A percentile compares a stretch with the other conserved stretches of the same genome.
Conservation (phyloP, 92 coral and sea anemone genomes). For the Phenganax marumi region DNA sequence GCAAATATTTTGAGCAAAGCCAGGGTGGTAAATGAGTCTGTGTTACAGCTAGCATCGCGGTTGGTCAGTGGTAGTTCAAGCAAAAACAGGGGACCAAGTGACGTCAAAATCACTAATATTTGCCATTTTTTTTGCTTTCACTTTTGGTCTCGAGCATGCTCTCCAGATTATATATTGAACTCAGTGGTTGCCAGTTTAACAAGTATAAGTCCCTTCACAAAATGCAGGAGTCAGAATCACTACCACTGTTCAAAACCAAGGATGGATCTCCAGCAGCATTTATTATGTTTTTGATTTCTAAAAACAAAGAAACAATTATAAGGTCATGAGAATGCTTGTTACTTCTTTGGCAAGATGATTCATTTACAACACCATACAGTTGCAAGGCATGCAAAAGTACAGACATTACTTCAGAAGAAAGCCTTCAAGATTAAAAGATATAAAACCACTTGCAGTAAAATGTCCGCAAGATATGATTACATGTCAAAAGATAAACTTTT, state of each 20-base stretch:
- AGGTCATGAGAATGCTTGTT: slow-evolving; percentile 39
- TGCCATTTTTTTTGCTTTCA: too few relatives aligned
- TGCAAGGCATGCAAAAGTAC: slow-evolving; percentile 41
- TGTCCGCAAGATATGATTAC: slow-evolving; percentile 10
- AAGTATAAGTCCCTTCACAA: slow-evolving; percentile 25
- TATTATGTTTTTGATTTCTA: slow-evolving; percentile 29
- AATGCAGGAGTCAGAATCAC: slow-evolving; percentile 7
- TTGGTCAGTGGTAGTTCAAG: too few relatives aligned
- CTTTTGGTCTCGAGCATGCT: too few relatives aligned
- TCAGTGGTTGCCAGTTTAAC: neutral
- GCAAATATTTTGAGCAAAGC: too few relatives aligned
- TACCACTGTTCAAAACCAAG: slow-evolving; percentile 36
- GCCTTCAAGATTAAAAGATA: neutral
- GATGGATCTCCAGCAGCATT: slow-evolving; percentile 48
- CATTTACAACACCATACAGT: slow-evolving; percentile 1
- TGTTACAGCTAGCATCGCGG: too few relatives aligned
- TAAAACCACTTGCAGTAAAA: neutral
- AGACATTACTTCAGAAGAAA: slow-evolving; percentile 20
- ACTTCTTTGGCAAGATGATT: slow-evolving; percentile 21
- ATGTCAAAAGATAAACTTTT: slow-evolving; percentile 45
- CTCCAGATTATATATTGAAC: too few relatives aligned
- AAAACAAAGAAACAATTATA: slow-evolving; percentile 26
- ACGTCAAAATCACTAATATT: too few relatives aligned
- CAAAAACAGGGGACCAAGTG: too few relatives aligned
- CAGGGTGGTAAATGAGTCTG: too few relatives aligned